Evolutionary conservation across 1,140 invertebrate genomes (phyloP).

Genomic region (Triops cancriformis): DNA sequence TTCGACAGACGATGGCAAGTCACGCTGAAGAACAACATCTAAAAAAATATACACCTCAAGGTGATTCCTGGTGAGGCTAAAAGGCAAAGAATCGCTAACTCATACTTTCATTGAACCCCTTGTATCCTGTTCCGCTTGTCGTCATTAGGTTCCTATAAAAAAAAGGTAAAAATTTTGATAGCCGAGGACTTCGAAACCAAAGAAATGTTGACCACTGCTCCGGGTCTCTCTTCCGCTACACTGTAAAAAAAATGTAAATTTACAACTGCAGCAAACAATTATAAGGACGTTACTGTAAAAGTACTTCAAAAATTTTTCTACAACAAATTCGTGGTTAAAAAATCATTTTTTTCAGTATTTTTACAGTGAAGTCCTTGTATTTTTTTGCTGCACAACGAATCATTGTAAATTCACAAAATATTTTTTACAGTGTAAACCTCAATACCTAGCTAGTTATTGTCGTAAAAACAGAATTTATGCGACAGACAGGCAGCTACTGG

Average conservation of each 20-base stretch:
- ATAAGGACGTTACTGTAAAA: too few species aligned
- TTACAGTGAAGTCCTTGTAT: too few species aligned
- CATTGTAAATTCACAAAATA: too few species aligned
- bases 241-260: too few species aligned
- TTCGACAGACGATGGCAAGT: neutral
- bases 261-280: too few species aligned
- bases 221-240: neutral
- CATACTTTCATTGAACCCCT: slow-evolving; percentile 7
- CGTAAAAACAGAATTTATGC: neutral
- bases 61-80: neutral
- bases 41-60: neutral
- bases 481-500: neutral
- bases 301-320: too few species aligned
- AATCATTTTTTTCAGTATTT: too few species aligned
- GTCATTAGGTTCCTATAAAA: neutral
- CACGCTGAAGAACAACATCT: neutral
- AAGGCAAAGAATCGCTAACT: neutral
- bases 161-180: neutral
- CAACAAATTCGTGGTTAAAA: too few species aligned
- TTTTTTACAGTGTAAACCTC: too few species aligned
- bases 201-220: neutral
- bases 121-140: slow-evolving; percentile 1
- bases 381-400: too few species aligned
- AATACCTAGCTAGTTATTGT: neutral
- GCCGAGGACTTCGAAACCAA: neutral